Evolutionary conservation across 2,888 invertebrate species (phyloP), one percentile per base, ranked within the genome.

Genomic region (Chymomyza amoena): DNA sequence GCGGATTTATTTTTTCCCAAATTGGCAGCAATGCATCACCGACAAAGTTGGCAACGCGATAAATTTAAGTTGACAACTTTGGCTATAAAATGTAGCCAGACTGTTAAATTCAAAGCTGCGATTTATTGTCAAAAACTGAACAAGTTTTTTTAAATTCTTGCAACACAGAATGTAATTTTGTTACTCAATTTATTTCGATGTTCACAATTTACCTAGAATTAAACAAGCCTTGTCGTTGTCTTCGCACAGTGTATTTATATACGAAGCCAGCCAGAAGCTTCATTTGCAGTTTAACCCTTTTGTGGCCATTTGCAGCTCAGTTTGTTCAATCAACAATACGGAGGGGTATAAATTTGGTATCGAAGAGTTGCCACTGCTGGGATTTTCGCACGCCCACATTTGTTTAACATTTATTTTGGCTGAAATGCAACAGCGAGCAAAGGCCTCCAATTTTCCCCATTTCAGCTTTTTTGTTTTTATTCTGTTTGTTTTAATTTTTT

Each of bases 401-500:
- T 54, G 54, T n/a, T 20, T 54, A 54, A 54, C 54, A 16, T 20
- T 16, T 18, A 54, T 54, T 16, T 54, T 15, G 39, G 54, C 1
- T 18, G 54, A 18, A 7, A 54, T 16, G 54, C 54, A 6, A 20
- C 54, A 16, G 54, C 18, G 54, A 7, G 60, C 66, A 64, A 69
- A 66, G 66, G 70, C 18, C 64, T 51, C 54, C 64, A 51, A 66
- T 69, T 73, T 69, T 70, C 66, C 39, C 39, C 13, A 45, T 57
- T 70, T 64, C 7, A 52, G 28, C 50, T 66, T 60, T 51, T 73
- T 51, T 45, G 39, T 45, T 45, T 10, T 13, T 13, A 13, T 1
- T 45, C 13, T 45, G 10, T 45, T 10, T 13, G 13, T 39, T 39
- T 4, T 13, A 45, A 10, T 45, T 45, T 59, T 63, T 62, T 61